Base-by-base conservation (phyloP, 2,888 invertebrate species). In the Diaprepes abbreviatus region DNA sequence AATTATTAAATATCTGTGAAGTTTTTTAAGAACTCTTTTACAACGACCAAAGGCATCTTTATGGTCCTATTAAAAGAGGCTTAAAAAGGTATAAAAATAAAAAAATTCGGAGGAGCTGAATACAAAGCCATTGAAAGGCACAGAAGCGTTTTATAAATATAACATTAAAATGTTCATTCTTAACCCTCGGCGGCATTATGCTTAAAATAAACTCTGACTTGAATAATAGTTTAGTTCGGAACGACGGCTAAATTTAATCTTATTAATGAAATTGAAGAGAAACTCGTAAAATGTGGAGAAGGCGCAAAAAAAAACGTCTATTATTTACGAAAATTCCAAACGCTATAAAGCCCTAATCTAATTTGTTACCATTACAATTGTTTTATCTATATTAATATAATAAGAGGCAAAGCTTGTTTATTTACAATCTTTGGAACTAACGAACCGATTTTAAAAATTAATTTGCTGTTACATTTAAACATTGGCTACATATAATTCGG, bases 141-240 rank as follows among this genome's bases (percentile, higher is more conserved):
- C n/a, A 62, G 50, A 50, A 12, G 50, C 50, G 33, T 50, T 62
- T 48, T 40, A 40, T 40, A 63, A 63, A 63, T 54, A 63, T 62
- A 62, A 36, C 62, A 62, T 24, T 12, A 50, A 62, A 62, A 62
- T 62, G 62, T 62, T 62, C 62, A 38, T 48, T 62, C 62, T 21
- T 24, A 16, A 58, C 24, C 31, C 16, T 45, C 45, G 31, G 28
- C 52, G n/a, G 21, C 57, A 16, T 14, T 57, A 31, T 17, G 58
- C 31, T 31, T 16, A 24, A 48, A 33, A 36, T 40, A 38, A 62
- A 52, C 21, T 62, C 52, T 10, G 19, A 12, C 24, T 50, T 52
- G 19, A 21, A 36, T 36, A 62, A 62, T 60, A 17, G 60, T 4
- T 45, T 33, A 48, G 9, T 48, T 33, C 33, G 60, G 21, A 58